phyloP scores from a whole-genome alignment of 1,140 invertebrate genomes.

The Neodiprion virginianus region DNA sequence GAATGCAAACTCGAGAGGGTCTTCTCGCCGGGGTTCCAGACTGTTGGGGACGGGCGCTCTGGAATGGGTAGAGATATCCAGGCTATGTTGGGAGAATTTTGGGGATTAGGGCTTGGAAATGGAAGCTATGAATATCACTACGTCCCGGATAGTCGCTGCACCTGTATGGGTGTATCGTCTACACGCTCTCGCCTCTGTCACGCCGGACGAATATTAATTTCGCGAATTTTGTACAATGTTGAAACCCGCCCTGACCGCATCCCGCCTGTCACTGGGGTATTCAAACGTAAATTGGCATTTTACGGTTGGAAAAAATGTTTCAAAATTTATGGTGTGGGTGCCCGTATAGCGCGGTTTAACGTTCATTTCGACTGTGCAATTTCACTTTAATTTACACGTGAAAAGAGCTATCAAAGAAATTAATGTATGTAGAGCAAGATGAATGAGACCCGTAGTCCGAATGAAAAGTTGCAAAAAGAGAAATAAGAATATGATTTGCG shows the following conservation, averaged over 20 bases:
- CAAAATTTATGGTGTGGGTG: too few relatives aligned
- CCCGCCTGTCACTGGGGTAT: too few relatives aligned
- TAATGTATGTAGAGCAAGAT: too few relatives aligned
- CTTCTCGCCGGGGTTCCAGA: constrained; percentile 29
- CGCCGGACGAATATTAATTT: background rate
- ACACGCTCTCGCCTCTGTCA: background rate
- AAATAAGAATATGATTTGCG: too few relatives aligned
- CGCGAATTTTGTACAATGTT: background rate
- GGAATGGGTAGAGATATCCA: constrained; percentile 26
- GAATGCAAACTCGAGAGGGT: constrained; percentile 34
- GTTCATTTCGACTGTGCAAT: too few relatives aligned
- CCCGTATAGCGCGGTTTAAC: too few relatives aligned
- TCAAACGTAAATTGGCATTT: too few relatives aligned
- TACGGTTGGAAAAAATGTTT: too few relatives aligned
- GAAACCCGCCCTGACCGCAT: background rate
- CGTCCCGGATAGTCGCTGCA: background rate
- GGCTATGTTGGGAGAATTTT: constrained; percentile 30
- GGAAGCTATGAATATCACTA: constrained; percentile 28
- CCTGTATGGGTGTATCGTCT: background rate
- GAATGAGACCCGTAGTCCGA: too few relatives aligned
- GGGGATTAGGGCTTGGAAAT: constrained; percentile 37
- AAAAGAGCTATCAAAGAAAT: too few relatives aligned
- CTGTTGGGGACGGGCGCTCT: background rate
- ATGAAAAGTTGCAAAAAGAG: too few relatives aligned
- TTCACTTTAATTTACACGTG: too few relatives aligned